A percentile compares a stretch with the other conserved stretches of the same genome.
Conservation (phyloP, 2,113 vertebrate genomes). For the Psilopogon haemacephalus region DNA sequence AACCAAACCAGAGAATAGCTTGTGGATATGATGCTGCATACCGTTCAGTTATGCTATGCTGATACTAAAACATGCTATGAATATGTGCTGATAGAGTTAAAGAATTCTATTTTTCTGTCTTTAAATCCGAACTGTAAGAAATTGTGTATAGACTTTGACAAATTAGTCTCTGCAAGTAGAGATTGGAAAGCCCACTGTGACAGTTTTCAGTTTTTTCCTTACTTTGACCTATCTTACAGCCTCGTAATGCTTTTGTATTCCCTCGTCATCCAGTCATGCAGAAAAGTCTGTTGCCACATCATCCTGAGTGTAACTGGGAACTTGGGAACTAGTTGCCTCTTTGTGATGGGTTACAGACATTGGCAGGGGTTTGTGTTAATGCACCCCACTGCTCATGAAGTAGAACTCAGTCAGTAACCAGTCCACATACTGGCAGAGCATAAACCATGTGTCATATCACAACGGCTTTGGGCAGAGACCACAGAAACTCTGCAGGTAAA, state of each 20-base stretch:
- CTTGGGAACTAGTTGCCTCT: not conserved
- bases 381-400: not conserved
- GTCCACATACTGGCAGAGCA: not conserved
- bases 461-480: not conserved
- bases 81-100: not conserved
- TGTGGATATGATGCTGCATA: not conserved
- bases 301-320: not conserved
- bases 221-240: not conserved
- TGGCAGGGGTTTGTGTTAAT: not conserved
- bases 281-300: not conserved
- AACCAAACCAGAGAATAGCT: not conserved
- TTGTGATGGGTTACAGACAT: not conserved
- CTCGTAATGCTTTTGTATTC: not conserved
- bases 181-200: not conserved
- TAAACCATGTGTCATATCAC: accelerated
- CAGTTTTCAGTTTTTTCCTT: not conserved
- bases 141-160: not conserved
- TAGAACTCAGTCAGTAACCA: not conserved
- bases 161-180: not conserved
- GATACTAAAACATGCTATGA: not conserved
- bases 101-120: not conserved
- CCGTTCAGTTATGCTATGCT: not conserved
- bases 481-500: not conserved
- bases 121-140: not conserved
- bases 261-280: not conserved